Evolutionary conservation across 2,888 invertebrate species (phyloP).

Genomic region (Hofmannophila pseudospretella): DNA sequence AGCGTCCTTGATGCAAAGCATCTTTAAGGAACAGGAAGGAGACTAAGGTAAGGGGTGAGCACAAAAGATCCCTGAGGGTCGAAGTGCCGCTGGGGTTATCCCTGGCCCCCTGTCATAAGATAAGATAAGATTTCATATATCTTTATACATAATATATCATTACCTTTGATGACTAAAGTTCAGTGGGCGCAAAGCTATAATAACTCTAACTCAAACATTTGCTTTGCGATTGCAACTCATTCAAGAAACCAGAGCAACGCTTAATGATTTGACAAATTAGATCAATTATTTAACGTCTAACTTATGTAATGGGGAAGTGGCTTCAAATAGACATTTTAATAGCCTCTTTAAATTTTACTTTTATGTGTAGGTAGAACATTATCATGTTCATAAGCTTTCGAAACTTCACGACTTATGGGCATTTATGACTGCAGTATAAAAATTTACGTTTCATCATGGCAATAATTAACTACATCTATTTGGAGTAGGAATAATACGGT

Average conservation of each 20-base stretch:
- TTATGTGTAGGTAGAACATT: slow-evolving; percentile 3
- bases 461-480: no score
- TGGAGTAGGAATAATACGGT: no score
- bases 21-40: no score
- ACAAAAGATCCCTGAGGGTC: no score
- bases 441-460: no score
- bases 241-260: slow-evolving; percentile 20
- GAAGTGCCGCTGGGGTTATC: no score
- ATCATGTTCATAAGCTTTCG: slow-evolving; percentile 7
- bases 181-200: background rate
- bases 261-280: slow-evolving; percentile 38
- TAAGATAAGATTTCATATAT: no score
- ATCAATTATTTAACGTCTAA: slow-evolving; percentile 28
- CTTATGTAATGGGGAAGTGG: slow-evolving; percentile 30
- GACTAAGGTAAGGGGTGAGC: no score
- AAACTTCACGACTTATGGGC: background rate
- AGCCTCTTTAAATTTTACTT: background rate
- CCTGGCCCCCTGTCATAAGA: no score
- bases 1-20: no score
- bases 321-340: background rate
- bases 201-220: background rate
- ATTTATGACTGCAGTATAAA: no score
- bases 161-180: background rate
- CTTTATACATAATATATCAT: no score
- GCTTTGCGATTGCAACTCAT: slow-evolving; percentile 9